Evolutionary conservation across 2,113 vertebrate species (phyloP).

Genomic region (Sciurus niger): DNA sequence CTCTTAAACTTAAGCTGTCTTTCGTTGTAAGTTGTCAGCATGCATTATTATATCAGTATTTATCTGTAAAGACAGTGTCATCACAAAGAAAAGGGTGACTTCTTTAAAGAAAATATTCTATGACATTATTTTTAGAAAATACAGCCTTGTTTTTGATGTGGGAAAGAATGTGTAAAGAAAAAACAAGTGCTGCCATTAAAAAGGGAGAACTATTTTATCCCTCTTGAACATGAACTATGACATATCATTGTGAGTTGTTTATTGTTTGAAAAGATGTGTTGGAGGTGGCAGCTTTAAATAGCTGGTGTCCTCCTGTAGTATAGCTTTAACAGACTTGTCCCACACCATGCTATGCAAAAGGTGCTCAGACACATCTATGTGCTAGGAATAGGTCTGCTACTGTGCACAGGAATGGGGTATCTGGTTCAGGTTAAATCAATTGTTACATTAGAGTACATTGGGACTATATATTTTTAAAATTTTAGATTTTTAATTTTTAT

Average conservation of each 20-base stretch:
- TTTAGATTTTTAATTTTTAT: background rate
- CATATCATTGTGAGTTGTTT: background rate
- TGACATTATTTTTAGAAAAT: conserved; percentile 15
- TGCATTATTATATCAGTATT: background rate
- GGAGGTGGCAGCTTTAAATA: background rate
- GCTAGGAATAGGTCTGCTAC: background rate
- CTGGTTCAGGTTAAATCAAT: background rate
- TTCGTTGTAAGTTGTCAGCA: background rate
- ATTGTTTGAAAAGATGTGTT: background rate
- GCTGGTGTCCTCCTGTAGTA: background rate
- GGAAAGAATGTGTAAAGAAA: background rate
- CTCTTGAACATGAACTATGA: background rate
- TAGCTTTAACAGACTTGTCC: background rate
- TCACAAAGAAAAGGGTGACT: background rate
- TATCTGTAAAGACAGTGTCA: background rate
- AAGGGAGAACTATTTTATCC: background rate
- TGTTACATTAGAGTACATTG: background rate
- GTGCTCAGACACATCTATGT: background rate
- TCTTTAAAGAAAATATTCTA: background rate
- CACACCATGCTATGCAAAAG: background rate
- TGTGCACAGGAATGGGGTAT: too few species aligned
- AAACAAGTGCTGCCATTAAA: background rate
- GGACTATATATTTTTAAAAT: background rate
- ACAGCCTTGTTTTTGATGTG: background rate
- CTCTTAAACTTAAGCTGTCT: background rate